phyloP scores from a whole-genome alignment of 2,888 invertebrate genomes.

The Microctonus hyperodae region DNA sequence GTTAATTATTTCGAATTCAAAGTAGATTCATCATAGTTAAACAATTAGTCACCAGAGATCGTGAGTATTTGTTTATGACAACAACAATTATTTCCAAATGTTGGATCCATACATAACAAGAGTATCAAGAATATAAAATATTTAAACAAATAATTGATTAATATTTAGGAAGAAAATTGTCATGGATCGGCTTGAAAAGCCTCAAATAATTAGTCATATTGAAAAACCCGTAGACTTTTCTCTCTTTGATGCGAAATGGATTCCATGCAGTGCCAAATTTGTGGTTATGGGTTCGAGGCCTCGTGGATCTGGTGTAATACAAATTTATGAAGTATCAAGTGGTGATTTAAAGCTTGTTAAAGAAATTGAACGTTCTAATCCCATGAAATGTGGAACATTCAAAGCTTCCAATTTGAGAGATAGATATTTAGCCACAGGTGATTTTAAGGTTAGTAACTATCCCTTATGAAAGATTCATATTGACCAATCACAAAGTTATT shows the following conservation, averaged over 20 bases:
- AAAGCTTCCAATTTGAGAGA: slow-evolving; percentile 84
- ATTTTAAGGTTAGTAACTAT: slow-evolving; percentile 68
- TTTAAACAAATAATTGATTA: slow-evolving; percentile 16
- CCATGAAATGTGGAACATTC: slow-evolving; percentile 93
- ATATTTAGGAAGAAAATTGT: too few species aligned
- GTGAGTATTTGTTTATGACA: slow-evolving; percentile 43
- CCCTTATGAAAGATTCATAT: not conserved
- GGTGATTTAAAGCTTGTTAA: slow-evolving; percentile 76
- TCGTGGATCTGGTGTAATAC: slow-evolving; percentile 84
- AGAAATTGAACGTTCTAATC: slow-evolving; percentile 80
- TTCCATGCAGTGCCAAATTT: slow-evolving; percentile 93
- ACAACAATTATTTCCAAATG: slow-evolving; percentile 12
- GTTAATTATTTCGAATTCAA: too few species aligned
- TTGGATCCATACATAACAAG: not conserved
- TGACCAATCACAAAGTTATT: not conserved
- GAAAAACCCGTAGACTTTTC: slow-evolving; percentile 85
- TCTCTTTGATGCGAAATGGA: slow-evolving; percentile 93
- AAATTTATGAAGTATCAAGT: slow-evolving; percentile 79
- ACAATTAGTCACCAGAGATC: slow-evolving; percentile 27
- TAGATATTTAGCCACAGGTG: slow-evolving; percentile 87
- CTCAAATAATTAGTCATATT: slow-evolving; percentile 88
- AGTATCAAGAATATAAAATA: not conserved
- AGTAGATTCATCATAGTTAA: not conserved
- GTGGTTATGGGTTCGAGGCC: slow-evolving; percentile 86
- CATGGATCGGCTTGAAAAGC: slow-evolving; percentile 75